Percentiles rank a stretch among this genome's conserved stretches.
phyloP scores from a whole-genome alignment of 2,888 invertebrate species.

The Philaethria dido region DNA sequence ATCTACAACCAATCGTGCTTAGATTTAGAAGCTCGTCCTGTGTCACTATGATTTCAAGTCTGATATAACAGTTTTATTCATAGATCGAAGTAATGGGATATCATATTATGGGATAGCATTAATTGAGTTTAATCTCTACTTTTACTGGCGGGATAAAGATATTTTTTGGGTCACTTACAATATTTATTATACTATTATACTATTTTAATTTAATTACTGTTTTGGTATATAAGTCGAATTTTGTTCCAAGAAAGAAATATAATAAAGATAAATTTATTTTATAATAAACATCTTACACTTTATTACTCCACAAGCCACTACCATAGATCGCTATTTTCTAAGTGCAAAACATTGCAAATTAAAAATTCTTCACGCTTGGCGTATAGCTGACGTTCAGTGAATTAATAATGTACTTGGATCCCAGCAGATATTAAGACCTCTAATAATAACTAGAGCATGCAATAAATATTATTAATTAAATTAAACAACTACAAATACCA shows the following conservation, averaged over 20 bases:
- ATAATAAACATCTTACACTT: conserved; percentile 6
- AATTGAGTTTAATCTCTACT: too few relatives aligned
- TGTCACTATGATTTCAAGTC: too few relatives aligned
- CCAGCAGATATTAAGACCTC: conserved; percentile 32
- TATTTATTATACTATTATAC: too few relatives aligned
- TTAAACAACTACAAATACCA: background rate
- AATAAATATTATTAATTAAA: conserved; percentile 16
- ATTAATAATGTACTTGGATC: conserved; percentile 52
- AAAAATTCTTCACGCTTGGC: conserved; percentile 60
- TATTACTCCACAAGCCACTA: conserved; percentile 13
- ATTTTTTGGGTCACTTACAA: too few relatives aligned
- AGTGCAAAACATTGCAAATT: conserved; percentile 55
- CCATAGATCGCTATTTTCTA: conserved; percentile 36
- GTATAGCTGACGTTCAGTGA: conserved; percentile 54
- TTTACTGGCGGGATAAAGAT: too few relatives aligned
- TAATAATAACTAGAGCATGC: conserved; percentile 16
- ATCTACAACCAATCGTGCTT: too few relatives aligned
- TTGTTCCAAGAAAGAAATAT: background rate
- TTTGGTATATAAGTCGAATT: background rate
- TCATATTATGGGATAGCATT: too few relatives aligned
- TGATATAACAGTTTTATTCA: too few relatives aligned
- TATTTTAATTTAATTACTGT: background rate
- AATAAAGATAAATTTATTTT: background rate
- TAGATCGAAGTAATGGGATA: too few relatives aligned
- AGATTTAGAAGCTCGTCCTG: too few relatives aligned